Percentiles rank a stretch among this genome's conserved stretches.
Conservation (phyloP, 1,140 invertebrate genomes). For the Megalopta genalis region DNA sequence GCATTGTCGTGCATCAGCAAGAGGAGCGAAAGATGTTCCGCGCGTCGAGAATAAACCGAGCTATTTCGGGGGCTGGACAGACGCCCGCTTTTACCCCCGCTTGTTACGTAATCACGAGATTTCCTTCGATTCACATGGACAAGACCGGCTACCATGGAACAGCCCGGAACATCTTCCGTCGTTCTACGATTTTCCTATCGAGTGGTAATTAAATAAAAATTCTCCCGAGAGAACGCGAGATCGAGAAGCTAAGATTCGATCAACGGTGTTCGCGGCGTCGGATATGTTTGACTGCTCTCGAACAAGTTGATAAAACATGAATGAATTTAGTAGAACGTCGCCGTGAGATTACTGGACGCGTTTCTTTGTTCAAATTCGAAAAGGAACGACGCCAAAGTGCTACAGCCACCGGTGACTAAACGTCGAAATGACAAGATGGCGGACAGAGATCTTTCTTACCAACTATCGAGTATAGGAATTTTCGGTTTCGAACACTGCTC, state of each 20-base stretch:
- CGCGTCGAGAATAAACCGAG: constrained; percentile 77
- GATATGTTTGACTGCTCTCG: not conserved
- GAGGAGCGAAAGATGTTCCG: constrained; percentile 73
- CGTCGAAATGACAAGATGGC: not conserved
- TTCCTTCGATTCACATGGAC: constrained; percentile 68
- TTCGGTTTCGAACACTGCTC: not conserved
- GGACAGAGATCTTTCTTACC: constrained; percentile 36
- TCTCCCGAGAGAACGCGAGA: no score
- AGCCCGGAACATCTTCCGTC: not conserved
- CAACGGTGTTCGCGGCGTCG: not conserved
- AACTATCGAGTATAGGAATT: not conserved
- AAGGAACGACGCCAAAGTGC: not conserved
- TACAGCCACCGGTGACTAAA: constrained; percentile 5
- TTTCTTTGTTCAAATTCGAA: not conserved
- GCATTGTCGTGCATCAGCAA: constrained; percentile 58
- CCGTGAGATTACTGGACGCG: not conserved
- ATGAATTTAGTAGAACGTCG: no score
- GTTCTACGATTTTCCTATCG: not conserved
- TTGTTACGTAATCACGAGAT: constrained; percentile 75
- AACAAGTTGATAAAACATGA: no score
- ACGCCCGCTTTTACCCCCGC: constrained; percentile 72
- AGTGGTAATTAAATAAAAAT: not conserved
- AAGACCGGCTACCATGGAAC: constrained; percentile 12
- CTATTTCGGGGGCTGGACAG: constrained; percentile 78
- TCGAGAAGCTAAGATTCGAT: not conserved